Conservation (phyloP, 2,797 vertebrate genomes). For the Stomatorhinus walkeri region DNA sequence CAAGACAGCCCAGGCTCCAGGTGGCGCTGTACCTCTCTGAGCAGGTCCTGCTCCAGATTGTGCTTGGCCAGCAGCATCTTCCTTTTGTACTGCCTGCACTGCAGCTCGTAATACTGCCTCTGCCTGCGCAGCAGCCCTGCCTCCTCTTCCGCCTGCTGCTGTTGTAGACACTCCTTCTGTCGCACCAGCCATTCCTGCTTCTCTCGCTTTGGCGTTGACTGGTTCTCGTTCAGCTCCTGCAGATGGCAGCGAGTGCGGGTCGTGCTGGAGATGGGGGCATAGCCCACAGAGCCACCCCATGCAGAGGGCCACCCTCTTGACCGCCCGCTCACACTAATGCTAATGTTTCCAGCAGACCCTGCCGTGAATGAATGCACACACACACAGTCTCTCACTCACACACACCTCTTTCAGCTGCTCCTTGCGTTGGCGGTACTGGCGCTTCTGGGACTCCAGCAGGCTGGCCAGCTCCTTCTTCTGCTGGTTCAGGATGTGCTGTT, state of each 20-base stretch:
- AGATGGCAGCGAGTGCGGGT: not conserved
- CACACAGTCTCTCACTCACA: not conserved
- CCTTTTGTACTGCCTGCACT: constrained; percentile 86
- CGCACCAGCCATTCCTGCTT: constrained; percentile 87
- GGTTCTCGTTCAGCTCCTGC: constrained; percentile 86
- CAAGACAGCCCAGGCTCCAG: not conserved
- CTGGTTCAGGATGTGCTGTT: constrained; percentile 83
- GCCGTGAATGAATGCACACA: not conserved
- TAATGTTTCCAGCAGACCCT: not conserved
- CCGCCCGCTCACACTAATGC: not conserved
- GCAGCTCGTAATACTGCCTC: constrained; percentile 83
- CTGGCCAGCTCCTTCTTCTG: constrained; percentile 84
- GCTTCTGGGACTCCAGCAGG: constrained; percentile 79
- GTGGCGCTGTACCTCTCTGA: constrained; percentile 39
- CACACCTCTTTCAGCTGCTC: constrained; percentile 87
- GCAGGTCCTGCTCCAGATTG: constrained; percentile 80
- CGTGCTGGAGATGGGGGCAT: not conserved
- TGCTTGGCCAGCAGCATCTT: constrained; percentile 82
- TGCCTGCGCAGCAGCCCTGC: constrained; percentile 76
- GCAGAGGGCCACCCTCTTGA: not conserved
- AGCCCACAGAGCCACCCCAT: not conserved
- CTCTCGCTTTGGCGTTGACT: constrained; percentile 85
- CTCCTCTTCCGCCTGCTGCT: constrained; percentile 83
- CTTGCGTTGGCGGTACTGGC: constrained; percentile 82
- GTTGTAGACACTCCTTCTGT: constrained; percentile 87